Base-by-base conservation (phyloP, 2,888 invertebrate genomes). In the Meteorus cinctellus region DNA sequence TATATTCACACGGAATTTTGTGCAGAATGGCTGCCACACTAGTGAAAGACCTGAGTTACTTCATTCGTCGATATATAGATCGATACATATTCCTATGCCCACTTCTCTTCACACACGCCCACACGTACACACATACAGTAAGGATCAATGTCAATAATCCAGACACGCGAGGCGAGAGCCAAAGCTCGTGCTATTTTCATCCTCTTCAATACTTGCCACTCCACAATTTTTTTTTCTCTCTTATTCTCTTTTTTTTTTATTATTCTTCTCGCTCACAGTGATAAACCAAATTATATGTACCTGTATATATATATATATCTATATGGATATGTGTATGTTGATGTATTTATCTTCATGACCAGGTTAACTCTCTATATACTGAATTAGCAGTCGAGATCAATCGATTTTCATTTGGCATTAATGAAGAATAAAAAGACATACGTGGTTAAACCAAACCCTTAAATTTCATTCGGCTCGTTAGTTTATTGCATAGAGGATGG, bases 291-390 rank as follows among this genome's bases (percentile, higher is more conserved):
- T 69, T n/a, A 24, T 69, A 55, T 59, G 34, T 34, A 24, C 41
- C 8, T 41, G 41, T 41, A 12, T 10, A 41, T 10, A 41, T 12
- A 41, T 41, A 41, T 41, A 41, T 12, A 41, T 24, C 24, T 12
- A 41, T 12, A 41, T 12, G 8, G 4, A 41, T 41, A 41, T 12
- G 8, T 41, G 41, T 31, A 29, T 19, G n/a, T 16, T 31, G 5
- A 69, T 69, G 48, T 55, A 59, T 69, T 69, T 59, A 69, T 69
- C 55, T 69, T 69, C 31, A n/a, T 31, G 55, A 69, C 24, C 51
- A 10, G 12, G 24, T n/a, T 34, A 69, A 59, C 12, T 31, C 31
- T 55, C 41, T 59, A 36, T 62, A 16, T 31, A 34, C 48, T 16
- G n/a, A 69, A 55, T 69, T 34, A 12, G 4, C 19, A n/a, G 1